Evolutionary conservation across 1,140 invertebrate genomes (phyloP).

Genomic region (Camponotus floridanus): DNA sequence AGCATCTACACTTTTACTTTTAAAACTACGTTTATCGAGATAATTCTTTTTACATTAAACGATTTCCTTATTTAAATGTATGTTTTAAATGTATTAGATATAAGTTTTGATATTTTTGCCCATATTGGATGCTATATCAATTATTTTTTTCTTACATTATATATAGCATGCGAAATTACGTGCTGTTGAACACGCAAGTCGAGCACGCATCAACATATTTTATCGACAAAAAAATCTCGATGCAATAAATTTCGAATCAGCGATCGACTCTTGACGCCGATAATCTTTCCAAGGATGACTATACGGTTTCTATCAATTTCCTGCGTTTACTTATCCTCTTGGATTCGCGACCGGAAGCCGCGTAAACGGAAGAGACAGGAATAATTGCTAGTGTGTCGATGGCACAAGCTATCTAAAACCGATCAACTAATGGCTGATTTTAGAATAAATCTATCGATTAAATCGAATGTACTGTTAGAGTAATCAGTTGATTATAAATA

Average conservation of each 20-base stretch:
- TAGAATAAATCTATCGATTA: conserved; percentile 65
- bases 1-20: background rate
- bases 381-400: conserved; percentile 17
- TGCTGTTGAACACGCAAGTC: background rate
- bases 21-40: background rate
- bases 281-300: conserved; percentile 55
- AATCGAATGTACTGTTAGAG: conserved; percentile 26
- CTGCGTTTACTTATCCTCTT: conserved; percentile 2
- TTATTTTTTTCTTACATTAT: conserved; percentile 2
- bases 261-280: conserved; percentile 46
- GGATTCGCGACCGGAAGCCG: conserved; percentile 17
- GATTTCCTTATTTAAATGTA: background rate
- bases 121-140: background rate
- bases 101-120: conserved; percentile 11
- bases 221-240: background rate
- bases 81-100: background rate
- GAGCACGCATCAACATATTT: background rate
- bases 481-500: conserved; percentile 52
- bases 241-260: conserved; percentile 65
- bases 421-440: conserved; percentile 56
- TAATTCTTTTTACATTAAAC: background rate
- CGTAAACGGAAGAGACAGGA: background rate
- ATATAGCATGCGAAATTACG: background rate
- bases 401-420: conserved; percentile 2
- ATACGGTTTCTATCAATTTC: conserved; percentile 32